Conservation (phyloP, 2,113 vertebrate species). For the Notarius lentiginosus region DNA sequence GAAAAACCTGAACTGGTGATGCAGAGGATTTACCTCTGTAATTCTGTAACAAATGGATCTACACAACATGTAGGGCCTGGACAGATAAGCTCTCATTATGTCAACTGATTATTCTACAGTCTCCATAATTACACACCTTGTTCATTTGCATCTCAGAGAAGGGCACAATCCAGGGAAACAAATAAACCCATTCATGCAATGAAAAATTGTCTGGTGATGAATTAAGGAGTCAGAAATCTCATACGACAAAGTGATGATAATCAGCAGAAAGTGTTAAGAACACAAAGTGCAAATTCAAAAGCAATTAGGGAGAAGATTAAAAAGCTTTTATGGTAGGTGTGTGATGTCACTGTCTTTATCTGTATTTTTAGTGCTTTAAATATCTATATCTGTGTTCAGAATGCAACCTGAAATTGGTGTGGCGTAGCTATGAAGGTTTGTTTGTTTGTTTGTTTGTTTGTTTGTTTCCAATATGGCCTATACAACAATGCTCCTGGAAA, state of each 20-base stretch:
- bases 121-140: constrained; percentile 33
- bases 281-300: not conserved
- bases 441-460: not conserved
- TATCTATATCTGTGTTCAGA: not conserved
- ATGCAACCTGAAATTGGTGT: not conserved
- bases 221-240: constrained; percentile 29
- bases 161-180: constrained; percentile 30
- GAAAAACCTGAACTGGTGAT: not conserved
- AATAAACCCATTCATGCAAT: constrained; percentile 37
- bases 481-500: not conserved
- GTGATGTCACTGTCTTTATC: not conserved
- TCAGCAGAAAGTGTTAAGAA: constrained; percentile 1
- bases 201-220: constrained; percentile 28
- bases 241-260: not conserved
- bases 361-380: not conserved
- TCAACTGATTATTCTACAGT: constrained; percentile 39
- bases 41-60: constrained; percentile 38
- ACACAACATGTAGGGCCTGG: not conserved
- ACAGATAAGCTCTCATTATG: constrained; percentile 41
- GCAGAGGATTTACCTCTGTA: constrained; percentile 26
- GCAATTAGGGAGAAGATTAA: not conserved
- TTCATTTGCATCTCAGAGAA: constrained; percentile 29
- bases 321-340: not conserved
- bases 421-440: not conserved
- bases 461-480: not conserved